Percentiles rank a stretch among this genome's conserved stretches.
phyloP scores from a whole-genome alignment of 2,888 invertebrate species.

The Eustalomyia histrio region DNA sequence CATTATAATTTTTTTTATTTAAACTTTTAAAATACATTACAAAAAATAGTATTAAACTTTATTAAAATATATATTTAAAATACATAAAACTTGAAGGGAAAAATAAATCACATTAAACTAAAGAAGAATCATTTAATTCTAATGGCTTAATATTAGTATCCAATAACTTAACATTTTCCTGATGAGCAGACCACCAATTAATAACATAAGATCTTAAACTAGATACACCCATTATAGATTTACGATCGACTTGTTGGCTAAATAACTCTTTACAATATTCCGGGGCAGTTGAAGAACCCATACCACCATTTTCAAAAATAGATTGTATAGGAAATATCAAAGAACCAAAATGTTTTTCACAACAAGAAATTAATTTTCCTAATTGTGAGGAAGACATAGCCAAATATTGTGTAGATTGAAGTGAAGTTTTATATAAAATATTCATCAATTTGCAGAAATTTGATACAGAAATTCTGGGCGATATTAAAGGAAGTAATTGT shows the following conservation, averaged over 20 bases:
- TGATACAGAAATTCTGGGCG: slow-evolving; percentile 73
- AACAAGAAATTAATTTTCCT: slow-evolving; percentile 73
- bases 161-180: not conserved
- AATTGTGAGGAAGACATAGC: slow-evolving; percentile 70
- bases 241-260: slow-evolving; percentile 58
- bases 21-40: too few species aligned
- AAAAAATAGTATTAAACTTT: too few species aligned
- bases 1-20: too few species aligned
- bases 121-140: not conserved
- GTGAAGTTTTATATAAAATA: slow-evolving; percentile 74
- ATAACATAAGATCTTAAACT: slow-evolving; percentile 71
- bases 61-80: too few species aligned
- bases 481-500: slow-evolving; percentile 72
- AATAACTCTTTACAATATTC: slow-evolving; percentile 70
- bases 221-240: slow-evolving; percentile 70
- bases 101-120: slow-evolving; percentile 16
- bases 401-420: slow-evolving; percentile 62
- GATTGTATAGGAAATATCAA: slow-evolving; percentile 71
- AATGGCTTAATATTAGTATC: not conserved
- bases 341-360: slow-evolving; percentile 72
- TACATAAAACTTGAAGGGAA: not conserved
- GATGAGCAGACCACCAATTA: slow-evolving; percentile 70
- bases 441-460: slow-evolving; percentile 75
- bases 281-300: slow-evolving; percentile 69
- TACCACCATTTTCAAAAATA: slow-evolving; percentile 72